Percentiles rank a stretch among this genome's conserved stretches.
phyloP scores from a whole-genome alignment of 1,140 invertebrate species.

The Hetaerina americana region DNA sequence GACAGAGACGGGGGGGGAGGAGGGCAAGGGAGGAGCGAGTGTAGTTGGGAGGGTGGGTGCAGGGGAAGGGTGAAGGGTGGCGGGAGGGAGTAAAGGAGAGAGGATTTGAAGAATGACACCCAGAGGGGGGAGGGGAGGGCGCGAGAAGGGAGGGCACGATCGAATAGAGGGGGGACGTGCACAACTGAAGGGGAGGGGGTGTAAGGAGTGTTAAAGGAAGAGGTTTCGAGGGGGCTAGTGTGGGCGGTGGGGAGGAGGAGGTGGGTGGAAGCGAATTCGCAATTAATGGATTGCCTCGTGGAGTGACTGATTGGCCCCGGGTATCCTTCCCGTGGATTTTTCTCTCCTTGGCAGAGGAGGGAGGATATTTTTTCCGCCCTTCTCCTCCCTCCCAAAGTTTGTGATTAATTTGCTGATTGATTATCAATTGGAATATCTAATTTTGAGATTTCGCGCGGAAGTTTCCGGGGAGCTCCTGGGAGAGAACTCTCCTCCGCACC shows the following conservation, averaged over 20 bases:
- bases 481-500: no score
- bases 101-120: not conserved
- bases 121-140: no score
- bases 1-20: no score
- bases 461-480: not conserved
- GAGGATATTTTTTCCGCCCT: not conserved
- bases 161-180: no score
- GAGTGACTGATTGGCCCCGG: not conserved
- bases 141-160: no score
- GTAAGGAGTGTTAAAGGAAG: not conserved
- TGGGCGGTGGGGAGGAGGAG: no score
- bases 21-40: no score
- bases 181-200: no score
- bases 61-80: no score
- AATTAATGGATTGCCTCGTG: not conserved
- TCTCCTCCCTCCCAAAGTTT: not conserved
- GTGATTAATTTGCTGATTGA: not conserved
- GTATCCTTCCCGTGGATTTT: no score
- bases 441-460: not conserved
- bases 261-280: not conserved
- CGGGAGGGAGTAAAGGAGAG: not conserved
- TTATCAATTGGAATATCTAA: conserved; percentile 1
- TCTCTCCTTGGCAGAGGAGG: not conserved
- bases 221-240: not conserved
- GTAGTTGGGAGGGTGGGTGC: no score